Percentiles rank a stretch among this genome's conserved stretches.
These are phyloP conservation scores for Gorsachius goisagi DNA, from an alignment of 2,113 vertebrate genomes.

Conservation along the genomic window DNA sequence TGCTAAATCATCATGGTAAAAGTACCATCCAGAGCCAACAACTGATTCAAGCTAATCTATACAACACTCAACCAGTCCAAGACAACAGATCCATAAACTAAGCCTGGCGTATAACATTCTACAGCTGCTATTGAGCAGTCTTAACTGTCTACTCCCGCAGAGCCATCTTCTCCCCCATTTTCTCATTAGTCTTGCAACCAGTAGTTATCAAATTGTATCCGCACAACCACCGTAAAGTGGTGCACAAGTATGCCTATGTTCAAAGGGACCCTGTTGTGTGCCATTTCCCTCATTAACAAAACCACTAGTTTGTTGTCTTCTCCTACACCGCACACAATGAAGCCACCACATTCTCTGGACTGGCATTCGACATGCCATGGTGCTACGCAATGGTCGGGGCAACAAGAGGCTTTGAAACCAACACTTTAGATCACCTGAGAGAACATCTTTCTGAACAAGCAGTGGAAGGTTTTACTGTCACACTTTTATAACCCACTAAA, in stretches of 20 bases:
- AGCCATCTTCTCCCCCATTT: background rate
- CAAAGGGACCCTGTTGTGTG: background rate
- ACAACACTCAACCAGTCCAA: background rate
- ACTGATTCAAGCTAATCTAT: background rate
- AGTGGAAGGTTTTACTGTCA: background rate
- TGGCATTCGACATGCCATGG: rapidly evolving
- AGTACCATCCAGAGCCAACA: background rate
- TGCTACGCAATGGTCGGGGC: rapidly evolving
- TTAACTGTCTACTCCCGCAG: background rate
- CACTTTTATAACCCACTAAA: background rate
- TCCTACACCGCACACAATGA: background rate
- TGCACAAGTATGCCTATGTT: rapidly evolving
- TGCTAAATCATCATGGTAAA: background rate
- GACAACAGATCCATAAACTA: background rate
- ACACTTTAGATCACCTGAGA: rapidly evolving
- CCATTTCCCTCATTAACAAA: background rate
- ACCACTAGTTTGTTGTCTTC: background rate
- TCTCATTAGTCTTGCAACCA: background rate
- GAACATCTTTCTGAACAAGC: rapidly evolving
- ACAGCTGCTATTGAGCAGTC: rapidly evolving
- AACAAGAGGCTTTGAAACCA: background rate
- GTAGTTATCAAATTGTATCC: background rate
- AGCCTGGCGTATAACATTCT: rapidly evolving
- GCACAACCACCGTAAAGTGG: background rate
- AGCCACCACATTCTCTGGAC: background rate